Percentiles rank a stretch among this genome's conserved stretches.
Evolutionary conservation across 1,140 invertebrate genomes (phyloP).

Genomic region (Gonatopus flavifemur): DNA sequence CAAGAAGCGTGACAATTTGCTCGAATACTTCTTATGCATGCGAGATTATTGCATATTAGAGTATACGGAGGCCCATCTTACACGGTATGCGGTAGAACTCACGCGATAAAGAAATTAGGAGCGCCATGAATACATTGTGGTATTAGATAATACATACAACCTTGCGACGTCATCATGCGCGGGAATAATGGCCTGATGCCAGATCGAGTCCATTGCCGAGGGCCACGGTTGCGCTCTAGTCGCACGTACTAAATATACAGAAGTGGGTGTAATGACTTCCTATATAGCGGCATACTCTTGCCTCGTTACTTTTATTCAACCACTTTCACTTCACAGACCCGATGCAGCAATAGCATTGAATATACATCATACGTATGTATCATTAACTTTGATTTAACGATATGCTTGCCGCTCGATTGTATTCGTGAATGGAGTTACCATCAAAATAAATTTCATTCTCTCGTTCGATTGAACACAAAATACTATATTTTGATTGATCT

Average conservation of each 20-base stretch:
- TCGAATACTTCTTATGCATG: too few species aligned
- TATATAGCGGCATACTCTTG: constrained; percentile 5
- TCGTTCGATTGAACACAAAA: too few species aligned
- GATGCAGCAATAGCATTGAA: neutral
- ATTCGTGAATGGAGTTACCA: too few species aligned
- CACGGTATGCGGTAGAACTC: too few species aligned
- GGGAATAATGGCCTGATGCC: constrained; percentile 30
- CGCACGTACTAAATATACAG: constrained; percentile 27
- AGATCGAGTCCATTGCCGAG: constrained; percentile 28
- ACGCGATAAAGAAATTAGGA: neutral
- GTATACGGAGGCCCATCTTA: too few species aligned
- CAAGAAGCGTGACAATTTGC: too few species aligned
- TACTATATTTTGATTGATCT: too few species aligned
- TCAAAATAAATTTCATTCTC: too few species aligned
- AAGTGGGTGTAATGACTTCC: constrained; percentile 15
- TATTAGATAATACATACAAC: constrained; percentile 23
- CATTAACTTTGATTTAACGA: too few species aligned
- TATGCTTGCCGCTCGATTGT: too few species aligned
- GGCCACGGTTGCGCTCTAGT: constrained; percentile 24
- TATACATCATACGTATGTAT: too few species aligned
- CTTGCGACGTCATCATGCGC: constrained; percentile 22
- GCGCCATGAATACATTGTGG: constrained; percentile 6
- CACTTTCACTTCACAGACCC: neutral
- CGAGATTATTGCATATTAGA: too few species aligned
- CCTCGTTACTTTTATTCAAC: neutral